Percentiles rank a stretch among this genome's conserved stretches.
Conservation (phyloP, 2,797 vertebrate genomes). For the Lindbergichthys nudifrons region DNA sequence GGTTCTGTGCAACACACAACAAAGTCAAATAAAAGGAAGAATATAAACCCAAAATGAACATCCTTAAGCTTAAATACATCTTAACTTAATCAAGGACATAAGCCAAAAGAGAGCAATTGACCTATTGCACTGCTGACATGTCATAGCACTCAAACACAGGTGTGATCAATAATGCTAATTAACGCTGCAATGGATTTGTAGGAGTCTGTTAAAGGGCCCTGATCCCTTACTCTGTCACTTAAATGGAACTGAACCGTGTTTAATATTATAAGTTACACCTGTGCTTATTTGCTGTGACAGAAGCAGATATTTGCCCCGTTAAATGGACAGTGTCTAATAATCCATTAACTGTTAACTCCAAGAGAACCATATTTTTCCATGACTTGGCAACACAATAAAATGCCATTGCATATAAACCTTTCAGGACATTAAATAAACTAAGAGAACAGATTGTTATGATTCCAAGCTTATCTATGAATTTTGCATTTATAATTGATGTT, state of each 20-base stretch:
- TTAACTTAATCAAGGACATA: neutral
- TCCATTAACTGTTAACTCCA: no score
- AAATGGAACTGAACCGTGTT: neutral
- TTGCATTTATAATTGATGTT: no score
- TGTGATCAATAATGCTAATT: neutral
- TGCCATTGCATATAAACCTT: no score
- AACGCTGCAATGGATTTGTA: neutral
- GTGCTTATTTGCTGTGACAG: neutral
- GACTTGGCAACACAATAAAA: no score
- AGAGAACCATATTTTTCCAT: no score
- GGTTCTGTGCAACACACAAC: neutral
- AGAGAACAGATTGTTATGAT: no score
- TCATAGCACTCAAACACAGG: neutral
- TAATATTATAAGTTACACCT: neutral
- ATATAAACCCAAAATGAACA: neutral
- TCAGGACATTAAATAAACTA: no score
- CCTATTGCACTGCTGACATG: neutral
- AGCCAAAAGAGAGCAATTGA: neutral
- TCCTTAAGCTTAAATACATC: neutral
- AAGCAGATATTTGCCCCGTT: no score
- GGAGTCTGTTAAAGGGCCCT: neutral
- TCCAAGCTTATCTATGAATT: no score
- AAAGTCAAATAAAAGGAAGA: neutral
- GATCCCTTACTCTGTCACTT: neutral
- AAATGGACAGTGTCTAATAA: no score